A percentile compares a stretch with the other conserved stretches of the same genome.
These are phyloP conservation scores for Acipenser transmontanus DNA, from an alignment of 2,797 vertebrate genomes.

Conservation along the genomic window DNA sequence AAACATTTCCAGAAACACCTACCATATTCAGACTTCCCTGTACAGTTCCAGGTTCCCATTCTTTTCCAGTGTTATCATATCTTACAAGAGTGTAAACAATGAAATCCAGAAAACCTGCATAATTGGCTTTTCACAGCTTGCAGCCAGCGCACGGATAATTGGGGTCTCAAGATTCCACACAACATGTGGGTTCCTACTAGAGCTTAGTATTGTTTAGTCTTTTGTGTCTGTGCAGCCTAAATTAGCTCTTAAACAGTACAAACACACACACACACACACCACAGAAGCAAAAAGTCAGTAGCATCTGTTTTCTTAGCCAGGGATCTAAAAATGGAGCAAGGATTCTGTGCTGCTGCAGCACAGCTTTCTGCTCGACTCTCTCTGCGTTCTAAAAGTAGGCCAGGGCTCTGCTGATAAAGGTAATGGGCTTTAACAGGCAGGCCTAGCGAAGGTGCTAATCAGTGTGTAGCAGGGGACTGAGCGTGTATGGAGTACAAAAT, in stretches of 20 bases:
- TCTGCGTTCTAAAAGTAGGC: conserved; percentile 59
- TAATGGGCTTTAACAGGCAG: conserved; percentile 37
- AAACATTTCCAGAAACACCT: conserved; percentile 3
- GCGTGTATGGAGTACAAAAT: conserved; percentile 16
- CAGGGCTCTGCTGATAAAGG: conserved; percentile 46
- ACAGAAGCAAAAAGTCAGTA: conserved; percentile 37
- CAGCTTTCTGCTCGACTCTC: conserved; percentile 49
- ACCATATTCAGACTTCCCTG: conserved; percentile 24
- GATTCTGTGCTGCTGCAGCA: conserved; percentile 51
- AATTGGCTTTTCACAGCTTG: conserved; percentile 44
- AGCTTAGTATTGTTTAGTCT: conserved; percentile 45
- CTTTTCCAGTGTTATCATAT: conserved; percentile 24
- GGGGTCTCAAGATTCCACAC: conserved; percentile 46
- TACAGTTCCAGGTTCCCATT: conserved; percentile 27
- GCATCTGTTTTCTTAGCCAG: conserved; percentile 33
- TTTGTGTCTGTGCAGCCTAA: conserved; percentile 37
- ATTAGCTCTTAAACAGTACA: conserved; percentile 39
- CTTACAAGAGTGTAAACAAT: conserved; percentile 36
- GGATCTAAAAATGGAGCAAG: conserved; percentile 58
- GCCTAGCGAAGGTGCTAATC: conserved; percentile 43
- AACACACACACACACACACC: conserved; percentile 3
- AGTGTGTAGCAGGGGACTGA: conserved; percentile 27
- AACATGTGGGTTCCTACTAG: conserved; percentile 43
- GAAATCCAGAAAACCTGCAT: conserved; percentile 34
- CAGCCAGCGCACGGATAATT: conserved; percentile 40